Evolutionary conservation across 30 jellyfish, hydroid and myxozoan genomes (phyloP).

Genomic region (Pelagia noctiluca): DNA sequence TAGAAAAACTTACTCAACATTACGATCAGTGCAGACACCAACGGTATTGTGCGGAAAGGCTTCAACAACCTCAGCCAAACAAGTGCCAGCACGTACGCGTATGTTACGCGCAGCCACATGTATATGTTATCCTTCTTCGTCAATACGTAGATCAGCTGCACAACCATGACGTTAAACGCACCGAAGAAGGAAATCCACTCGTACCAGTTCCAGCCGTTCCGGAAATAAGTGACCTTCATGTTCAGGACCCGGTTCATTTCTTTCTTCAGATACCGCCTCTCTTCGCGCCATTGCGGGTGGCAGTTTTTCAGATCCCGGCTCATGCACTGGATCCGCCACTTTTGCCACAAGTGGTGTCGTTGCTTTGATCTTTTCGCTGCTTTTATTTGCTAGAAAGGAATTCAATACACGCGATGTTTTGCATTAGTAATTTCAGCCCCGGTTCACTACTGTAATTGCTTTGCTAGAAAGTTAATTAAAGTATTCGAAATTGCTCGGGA

Average conservation of each 20-base stretch:
- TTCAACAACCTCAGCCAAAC: slow-evolving; percentile 56
- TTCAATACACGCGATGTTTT: no score
- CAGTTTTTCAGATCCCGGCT: slow-evolving; percentile 44
- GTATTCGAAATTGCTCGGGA: no score
- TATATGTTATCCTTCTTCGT: background rate
- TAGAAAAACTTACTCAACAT: slow-evolving; percentile 44
- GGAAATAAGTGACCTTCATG: slow-evolving; percentile 11
- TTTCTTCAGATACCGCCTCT: slow-evolving; percentile 42
- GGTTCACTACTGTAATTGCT: no score
- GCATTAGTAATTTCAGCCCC: no score
- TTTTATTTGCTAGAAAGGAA: slow-evolving; percentile 42
- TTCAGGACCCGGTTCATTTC: slow-evolving; percentile 33
- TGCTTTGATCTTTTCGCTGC: slow-evolving; percentile 26
- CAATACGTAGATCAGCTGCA: slow-evolving; percentile 8
- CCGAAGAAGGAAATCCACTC: slow-evolving; percentile 62
- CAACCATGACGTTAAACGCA: slow-evolving; percentile 5
- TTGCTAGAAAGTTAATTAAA: no score
- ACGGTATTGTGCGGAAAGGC: slow-evolving; percentile 45
- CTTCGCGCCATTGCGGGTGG: slow-evolving; percentile 84
- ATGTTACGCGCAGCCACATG: background rate
- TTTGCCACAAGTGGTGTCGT: slow-evolving; percentile 52
- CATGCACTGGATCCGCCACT: slow-evolving; percentile 58
- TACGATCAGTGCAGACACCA: slow-evolving; percentile 54
- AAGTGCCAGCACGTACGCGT: slow-evolving; percentile 23
- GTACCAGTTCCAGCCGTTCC: slow-evolving; percentile 49